Conservation (phyloP, 2,888 invertebrate genomes). For the Sacculina carcini region DNA sequence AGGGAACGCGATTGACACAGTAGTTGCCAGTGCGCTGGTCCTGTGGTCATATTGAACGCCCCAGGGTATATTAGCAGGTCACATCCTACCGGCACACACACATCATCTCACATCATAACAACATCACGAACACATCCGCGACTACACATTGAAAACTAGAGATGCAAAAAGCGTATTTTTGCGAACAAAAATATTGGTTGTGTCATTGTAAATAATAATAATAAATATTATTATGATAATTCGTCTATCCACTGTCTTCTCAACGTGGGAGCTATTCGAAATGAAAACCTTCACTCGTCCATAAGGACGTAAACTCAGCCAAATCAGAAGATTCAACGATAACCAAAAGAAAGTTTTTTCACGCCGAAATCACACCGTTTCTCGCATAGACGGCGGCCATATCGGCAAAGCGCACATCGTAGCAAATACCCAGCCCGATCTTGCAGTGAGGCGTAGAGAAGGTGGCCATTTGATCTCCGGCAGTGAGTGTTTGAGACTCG, state of each 20-base stretch:
- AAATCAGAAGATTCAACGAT: neutral
- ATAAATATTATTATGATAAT: too few species aligned
- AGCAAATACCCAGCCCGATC: slow-evolving; percentile 79
- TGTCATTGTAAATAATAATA: too few species aligned
- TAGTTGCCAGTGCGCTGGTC: slow-evolving; percentile 75
- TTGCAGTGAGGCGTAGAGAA: slow-evolving; percentile 42
- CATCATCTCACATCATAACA: neutral
- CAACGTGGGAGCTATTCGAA: neutral
- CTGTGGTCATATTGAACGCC: slow-evolving; percentile 89
- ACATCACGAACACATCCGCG: neutral
- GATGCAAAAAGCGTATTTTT: too few species aligned
- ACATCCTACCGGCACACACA: slow-evolving; percentile 31
- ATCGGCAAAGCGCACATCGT: slow-evolving; percentile 76
- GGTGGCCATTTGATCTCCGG: slow-evolving; percentile 44
- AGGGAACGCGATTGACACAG: slow-evolving; percentile 51
- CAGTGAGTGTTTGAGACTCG: slow-evolving; percentile 56
- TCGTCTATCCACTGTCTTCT: too few species aligned
- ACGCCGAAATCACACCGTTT: slow-evolving; percentile 22
- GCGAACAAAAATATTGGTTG: too few species aligned
- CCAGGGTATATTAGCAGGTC: slow-evolving; percentile 69
- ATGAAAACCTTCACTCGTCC: neutral
- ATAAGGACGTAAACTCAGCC: neutral
- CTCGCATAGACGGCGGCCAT: slow-evolving; percentile 32
- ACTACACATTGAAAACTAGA: too few species aligned
- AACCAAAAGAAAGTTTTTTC: neutral